Percentiles rank a stretch among this genome's conserved stretches.
Conservation (phyloP, 2,888 invertebrate species). For the Melipona beecheii region DNA sequence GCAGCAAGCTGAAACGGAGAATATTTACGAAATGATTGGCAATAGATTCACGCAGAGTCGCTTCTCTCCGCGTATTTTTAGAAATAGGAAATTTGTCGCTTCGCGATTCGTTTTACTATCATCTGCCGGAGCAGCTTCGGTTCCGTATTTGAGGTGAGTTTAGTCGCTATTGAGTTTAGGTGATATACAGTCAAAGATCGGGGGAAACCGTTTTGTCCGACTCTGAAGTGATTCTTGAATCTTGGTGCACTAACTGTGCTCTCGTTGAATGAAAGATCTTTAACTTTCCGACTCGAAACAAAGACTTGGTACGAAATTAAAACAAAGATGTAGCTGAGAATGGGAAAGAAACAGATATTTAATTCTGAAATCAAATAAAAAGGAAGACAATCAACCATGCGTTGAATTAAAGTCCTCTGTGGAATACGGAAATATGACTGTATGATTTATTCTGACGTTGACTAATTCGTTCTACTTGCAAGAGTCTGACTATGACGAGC, state of each 20-base stretch:
- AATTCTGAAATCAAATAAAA: too few species aligned
- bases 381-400: too few species aligned
- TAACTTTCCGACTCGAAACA: background rate
- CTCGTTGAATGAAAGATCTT: background rate
- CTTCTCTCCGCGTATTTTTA: background rate
- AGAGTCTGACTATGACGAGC: too few species aligned
- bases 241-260: background rate
- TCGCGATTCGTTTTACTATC: background rate
- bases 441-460: too few species aligned
- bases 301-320: too few species aligned
- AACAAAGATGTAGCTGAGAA: too few species aligned
- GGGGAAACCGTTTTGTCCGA: background rate
- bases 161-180: background rate
- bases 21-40: background rate
- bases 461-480: too few species aligned
- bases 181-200: background rate
- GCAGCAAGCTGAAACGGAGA: background rate
- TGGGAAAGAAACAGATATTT: too few species aligned
- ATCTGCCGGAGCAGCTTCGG: background rate
- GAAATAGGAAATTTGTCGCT: too few species aligned
- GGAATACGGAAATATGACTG: too few species aligned
- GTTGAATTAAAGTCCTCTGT: too few species aligned
- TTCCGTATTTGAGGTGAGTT: background rate
- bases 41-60: background rate
- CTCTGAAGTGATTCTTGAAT: background rate